Base-by-base conservation (phyloP, 1,140 invertebrate species). In the Brachionus manjavacas region DNA sequence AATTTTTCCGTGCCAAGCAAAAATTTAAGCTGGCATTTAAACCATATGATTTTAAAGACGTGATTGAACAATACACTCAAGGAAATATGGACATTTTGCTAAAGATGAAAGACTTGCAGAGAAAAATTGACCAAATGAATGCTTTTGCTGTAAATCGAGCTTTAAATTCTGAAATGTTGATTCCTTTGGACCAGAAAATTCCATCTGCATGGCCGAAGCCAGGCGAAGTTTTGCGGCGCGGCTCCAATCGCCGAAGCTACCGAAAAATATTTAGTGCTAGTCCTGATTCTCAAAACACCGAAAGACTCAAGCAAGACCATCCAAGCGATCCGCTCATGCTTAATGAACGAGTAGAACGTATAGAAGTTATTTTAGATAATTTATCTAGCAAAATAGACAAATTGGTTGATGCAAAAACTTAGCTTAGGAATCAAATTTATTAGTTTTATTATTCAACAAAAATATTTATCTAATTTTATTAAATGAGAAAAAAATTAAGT, bases 1-100 rank as follows among this genome's bases (percentile, higher is more conserved):
- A 81, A 68, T 81, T 81, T 35, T 81, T 81, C 55, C 28, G 52
- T 20, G 79, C 79, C 35, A 52, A 68, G 39, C 49, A 81, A 60
- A 81, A 81, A 46, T 81, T 81, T 55, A 81, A 81, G 43, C 25
- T 81, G n/a, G 79, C 79, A 2, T 81, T 81, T 28, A 81, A 81
- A 14, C 79, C 79, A 1, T 81, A 81, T 11, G 79, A 81, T 68
- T 81, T 81, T 28, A 81, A 81, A 14, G 79, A 81, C 12, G 64
- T 81, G 3, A 60, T 81, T 60, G 79, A 81, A 46, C 79, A 81
- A n/a, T 81, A 81, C 20, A 81, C 79, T 9, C 79, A 81, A 68
- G 79, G 79, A 4, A 81, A 81, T 64, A 60, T 81, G 79, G 79
- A 81, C 20, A 68, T 81, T 64, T 64, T 81, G 52, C 7, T 68